Conservation (phyloP, 2,888 invertebrate genomes). For the Dolichopus griseipennis region DNA sequence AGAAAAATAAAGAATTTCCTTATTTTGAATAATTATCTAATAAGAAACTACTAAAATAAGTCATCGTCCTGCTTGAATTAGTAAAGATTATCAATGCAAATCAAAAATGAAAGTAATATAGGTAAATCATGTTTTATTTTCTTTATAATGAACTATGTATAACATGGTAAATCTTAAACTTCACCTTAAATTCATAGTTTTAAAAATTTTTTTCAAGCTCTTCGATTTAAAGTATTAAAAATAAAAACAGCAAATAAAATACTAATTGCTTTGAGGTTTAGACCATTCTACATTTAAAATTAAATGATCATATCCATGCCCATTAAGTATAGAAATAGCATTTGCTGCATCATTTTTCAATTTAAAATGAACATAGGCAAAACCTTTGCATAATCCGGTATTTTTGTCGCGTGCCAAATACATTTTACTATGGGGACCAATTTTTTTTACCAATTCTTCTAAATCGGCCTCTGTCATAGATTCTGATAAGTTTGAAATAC, state of each 20-base stretch:
- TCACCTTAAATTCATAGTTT: too few relatives aligned
- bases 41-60: too few relatives aligned
- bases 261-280: conserved; percentile 57
- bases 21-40: too few relatives aligned
- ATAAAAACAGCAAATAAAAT: neutral
- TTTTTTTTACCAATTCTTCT: conserved; percentile 88
- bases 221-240: too few relatives aligned
- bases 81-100: too few relatives aligned
- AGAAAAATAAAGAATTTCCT: too few relatives aligned
- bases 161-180: too few relatives aligned
- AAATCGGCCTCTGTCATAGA: conserved; percentile 91
- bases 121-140: too few relatives aligned
- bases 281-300: conserved; percentile 99
- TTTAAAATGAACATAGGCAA: conserved; percentile 96
- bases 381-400: conserved; percentile 86
- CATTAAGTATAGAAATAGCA: conserved; percentile 82
- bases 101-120: too few relatives aligned
- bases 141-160: too few relatives aligned
- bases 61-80: too few relatives aligned
- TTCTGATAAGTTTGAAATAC: conserved; percentile 95
- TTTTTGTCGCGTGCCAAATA: conserved; percentile 92
- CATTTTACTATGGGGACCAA: conserved; percentile 87
- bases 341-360: conserved; percentile 81
- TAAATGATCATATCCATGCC: conserved; percentile 94
- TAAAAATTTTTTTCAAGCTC: too few relatives aligned